A percentile compares a stretch with the other conserved stretches of the same genome.
These are phyloP conservation scores for Aspidapion aeneum DNA, from an alignment of 2,888 invertebrate species.

Conservation along the genomic window DNA sequence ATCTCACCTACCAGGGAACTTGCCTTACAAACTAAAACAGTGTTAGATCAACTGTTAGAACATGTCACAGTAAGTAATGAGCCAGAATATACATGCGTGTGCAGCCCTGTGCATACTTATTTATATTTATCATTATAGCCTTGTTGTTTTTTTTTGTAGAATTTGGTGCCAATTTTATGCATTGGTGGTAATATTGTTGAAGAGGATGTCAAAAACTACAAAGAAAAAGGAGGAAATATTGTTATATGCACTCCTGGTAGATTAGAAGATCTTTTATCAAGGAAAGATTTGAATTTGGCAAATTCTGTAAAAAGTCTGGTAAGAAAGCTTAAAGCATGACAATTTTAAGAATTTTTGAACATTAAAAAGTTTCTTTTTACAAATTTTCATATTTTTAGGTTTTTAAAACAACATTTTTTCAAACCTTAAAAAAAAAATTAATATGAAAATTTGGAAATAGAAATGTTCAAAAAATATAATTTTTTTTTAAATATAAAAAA, in stretches of 20 bases:
- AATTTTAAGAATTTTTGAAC: no score
- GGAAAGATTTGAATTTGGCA: conserved; percentile 67
- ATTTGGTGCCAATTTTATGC: conserved; percentile 58
- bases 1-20: conserved; percentile 96
- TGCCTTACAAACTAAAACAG: conserved; percentile 83
- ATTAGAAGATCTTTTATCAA: conserved; percentile 78
- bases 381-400: no score
- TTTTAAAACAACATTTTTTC: no score
- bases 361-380: no score
- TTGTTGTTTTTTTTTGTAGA: conserved; percentile 39
- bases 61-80: conserved; percentile 47
- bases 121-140: not conserved
- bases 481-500: no score
- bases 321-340: no score
- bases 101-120: no score
- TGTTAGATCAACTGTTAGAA: conserved; percentile 51
- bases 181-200: conserved; percentile 82
- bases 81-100: not conserved
- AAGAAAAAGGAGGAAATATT: conserved; percentile 73
- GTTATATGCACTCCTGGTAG: conserved; percentile 94
- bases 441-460: no score
- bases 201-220: conserved; percentile 68
- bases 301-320: conserved; percentile 75
- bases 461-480: no score
- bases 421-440: no score